Percentiles rank a stretch among this genome's conserved stretches.
Conservation (phyloP, 2,888 invertebrate genomes). For the Mechanitis mazaeus region DNA sequence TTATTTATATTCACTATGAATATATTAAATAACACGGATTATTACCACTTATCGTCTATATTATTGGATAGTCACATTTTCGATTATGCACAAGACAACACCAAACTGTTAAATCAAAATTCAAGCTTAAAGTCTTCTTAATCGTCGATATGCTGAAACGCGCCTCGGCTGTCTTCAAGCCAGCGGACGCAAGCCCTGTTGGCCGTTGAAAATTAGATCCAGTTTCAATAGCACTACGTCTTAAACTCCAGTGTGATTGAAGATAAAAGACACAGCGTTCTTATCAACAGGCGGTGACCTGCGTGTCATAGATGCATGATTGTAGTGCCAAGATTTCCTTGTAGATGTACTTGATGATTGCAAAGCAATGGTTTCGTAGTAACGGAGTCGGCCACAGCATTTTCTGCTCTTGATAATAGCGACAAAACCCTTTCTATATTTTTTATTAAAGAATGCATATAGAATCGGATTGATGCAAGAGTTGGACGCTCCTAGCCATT, state of each 20-base stretch:
- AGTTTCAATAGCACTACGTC: constrained; percentile 21
- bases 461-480: constrained; percentile 96
- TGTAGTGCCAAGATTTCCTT: constrained; percentile 89
- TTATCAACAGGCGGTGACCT: constrained; percentile 72
- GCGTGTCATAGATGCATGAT: constrained; percentile 77
- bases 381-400: constrained; percentile 89
- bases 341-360: constrained; percentile 91
- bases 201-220: constrained; percentile 44
- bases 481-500: constrained; percentile 95
- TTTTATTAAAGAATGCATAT: constrained; percentile 96
- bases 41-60: constrained; percentile 34
- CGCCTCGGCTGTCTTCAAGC: constrained; percentile 29
- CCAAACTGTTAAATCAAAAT: constrained; percentile 60
- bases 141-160: constrained; percentile 58
- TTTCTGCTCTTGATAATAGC: constrained; percentile 90
- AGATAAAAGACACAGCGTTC: constrained; percentile 75
- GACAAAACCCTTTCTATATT: constrained; percentile 92
- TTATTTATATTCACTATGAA: constrained; percentile 15
- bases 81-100: constrained; percentile 55
- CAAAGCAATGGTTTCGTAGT: constrained; percentile 90
- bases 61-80: constrained; percentile 42
- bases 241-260: constrained; percentile 86
- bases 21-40: constrained; percentile 15
- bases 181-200: constrained; percentile 36
- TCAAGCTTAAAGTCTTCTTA: constrained; percentile 49